Evolutionary conservation across 2,113 vertebrate species (phyloP), one percentile per base, ranked within the genome.

Genomic region (Melanostigma gelatinosum): DNA sequence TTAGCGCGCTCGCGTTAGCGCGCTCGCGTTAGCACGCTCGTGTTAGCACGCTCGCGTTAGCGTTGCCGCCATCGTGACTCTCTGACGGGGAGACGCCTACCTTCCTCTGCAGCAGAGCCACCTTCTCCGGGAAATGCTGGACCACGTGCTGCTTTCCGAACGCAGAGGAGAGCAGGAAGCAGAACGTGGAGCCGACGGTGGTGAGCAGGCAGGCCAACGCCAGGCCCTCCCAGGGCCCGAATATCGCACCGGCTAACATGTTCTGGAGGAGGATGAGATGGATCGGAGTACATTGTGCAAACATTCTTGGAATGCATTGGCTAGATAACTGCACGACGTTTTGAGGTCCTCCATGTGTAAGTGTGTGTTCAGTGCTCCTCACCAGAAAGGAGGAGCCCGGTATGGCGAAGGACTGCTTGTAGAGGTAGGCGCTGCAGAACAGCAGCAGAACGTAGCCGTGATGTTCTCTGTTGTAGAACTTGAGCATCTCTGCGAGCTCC

Each of bases 371-470:
- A n/a, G 63, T 34, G 6, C 8, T 36, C 67, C 85, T 93, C 87
- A 98, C 98, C 97, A 99, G 94, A 44, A 99, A 96, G 80, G 97
- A 96, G 79, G 98, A 99, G 46, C 98, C 98, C 0, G 98, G 98
- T 62, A 99, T 99, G 90, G 97, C 98, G 76, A 99, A 99, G 80
- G 95, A 96, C 94, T 99, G 98, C 61, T 99, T 99, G 91, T 99
- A 99, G 40, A 99, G 96, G 91, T 99, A 99, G 8, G 98, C 97
- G 11, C 96, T 96, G 72, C 96, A 98, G 95, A 97, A 99, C 16
- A 99, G 96, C 75, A 97, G 88, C 84, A 98, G 91, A 29, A 99
- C 96, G 11, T 97, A 97, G 78, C 93, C 78, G 7, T 96, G 91
- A 82, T 99, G 96, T 77, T 97, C 95, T 72, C 83, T 91, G 87